phyloP scores from a whole-genome alignment of 2,888 invertebrate species.

The Agriopis leucophaearia region DNA sequence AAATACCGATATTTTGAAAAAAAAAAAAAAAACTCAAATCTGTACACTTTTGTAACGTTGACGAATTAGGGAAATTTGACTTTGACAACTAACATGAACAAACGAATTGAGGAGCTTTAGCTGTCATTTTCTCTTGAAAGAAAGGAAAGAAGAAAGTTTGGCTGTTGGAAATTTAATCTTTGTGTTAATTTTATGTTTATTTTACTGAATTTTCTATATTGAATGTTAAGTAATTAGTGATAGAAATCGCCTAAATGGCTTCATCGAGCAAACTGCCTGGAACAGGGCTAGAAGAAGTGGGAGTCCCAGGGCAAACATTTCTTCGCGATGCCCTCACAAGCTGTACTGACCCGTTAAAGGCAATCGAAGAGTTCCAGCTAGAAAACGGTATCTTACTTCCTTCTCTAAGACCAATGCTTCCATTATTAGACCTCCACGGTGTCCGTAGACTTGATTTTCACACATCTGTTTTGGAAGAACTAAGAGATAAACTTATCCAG shows the following conservation, averaged over 20 bases:
- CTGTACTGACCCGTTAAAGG: conserved; percentile 98
- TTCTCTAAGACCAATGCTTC: conserved; percentile 97
- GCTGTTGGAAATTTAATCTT: background rate
- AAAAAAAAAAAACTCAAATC: too few relatives aligned
- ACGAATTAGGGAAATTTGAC: too few relatives aligned
- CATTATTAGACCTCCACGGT: conserved; percentile 97
- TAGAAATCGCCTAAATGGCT: conserved; percentile 62
- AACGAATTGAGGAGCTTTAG: too few relatives aligned
- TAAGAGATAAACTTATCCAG: conserved; percentile 88
- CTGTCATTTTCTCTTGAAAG: too few relatives aligned
- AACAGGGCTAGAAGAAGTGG: conserved; percentile 93
- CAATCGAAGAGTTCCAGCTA: conserved; percentile 99
- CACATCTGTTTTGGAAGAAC: conserved; percentile 95
- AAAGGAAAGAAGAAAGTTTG: too few relatives aligned
- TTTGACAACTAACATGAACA: too few relatives aligned
- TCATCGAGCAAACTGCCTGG: conserved; percentile 81
- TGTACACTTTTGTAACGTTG: too few relatives aligned
- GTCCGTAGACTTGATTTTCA: conserved; percentile 97
- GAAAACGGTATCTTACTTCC: conserved; percentile 97
- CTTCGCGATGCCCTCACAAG: conserved; percentile 97
- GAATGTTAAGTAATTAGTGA: background rate
- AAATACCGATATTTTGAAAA: too few relatives aligned
- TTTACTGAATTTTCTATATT: background rate
- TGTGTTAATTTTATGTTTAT: background rate
- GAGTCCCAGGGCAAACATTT: conserved; percentile 94